Evolutionary conservation across 2,113 vertebrate species (phyloP).

Genomic region (Macaca mulatta): DNA sequence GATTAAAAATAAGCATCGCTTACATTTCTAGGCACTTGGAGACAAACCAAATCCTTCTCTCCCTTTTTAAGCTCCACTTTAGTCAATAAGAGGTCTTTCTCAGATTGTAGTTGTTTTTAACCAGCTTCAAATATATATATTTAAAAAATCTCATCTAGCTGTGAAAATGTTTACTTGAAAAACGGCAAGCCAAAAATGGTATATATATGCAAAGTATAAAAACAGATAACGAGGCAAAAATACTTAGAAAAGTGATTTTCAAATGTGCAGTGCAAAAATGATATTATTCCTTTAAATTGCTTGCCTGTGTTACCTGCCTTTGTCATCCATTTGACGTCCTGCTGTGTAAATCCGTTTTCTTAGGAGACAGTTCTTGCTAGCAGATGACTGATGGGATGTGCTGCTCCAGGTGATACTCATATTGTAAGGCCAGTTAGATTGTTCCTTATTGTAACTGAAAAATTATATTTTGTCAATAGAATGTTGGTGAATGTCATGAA

Average conservation of each 20-base stretch:
- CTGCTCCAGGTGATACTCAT: neutral
- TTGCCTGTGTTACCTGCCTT: neutral
- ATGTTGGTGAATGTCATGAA: slow-evolving; percentile 10
- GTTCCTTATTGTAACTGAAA: neutral
- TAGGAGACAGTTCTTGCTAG: neutral
- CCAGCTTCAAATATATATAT: neutral
- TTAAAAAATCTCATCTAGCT: slow-evolving; percentile 1
- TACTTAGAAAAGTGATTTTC: neutral
- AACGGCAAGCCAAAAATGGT: slow-evolving; percentile 11
- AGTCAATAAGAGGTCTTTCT: slow-evolving; percentile 36
- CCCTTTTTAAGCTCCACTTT: slow-evolving; percentile 4
- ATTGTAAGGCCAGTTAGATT: neutral
- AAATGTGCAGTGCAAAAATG: neutral
- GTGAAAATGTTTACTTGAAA: slow-evolving; percentile 50
- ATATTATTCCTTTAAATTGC: slow-evolving; percentile 4
- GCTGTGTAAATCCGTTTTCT: neutral
- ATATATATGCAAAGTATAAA: neutral
- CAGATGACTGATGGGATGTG: neutral
- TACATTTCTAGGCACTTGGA: neutral
- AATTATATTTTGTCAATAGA: neutral
- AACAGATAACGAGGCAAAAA: slow-evolving; percentile 17
- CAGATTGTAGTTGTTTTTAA: slow-evolving; percentile 57
- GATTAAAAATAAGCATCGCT: neutral
- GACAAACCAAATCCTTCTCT: neutral
- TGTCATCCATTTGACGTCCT: neutral